A percentile compares a stretch with the other conserved stretches of the same genome.
These are phyloP conservation scores for Harpagus bidentatus DNA, from an alignment of 2,113 vertebrate species.

Conservation along the genomic window DNA sequence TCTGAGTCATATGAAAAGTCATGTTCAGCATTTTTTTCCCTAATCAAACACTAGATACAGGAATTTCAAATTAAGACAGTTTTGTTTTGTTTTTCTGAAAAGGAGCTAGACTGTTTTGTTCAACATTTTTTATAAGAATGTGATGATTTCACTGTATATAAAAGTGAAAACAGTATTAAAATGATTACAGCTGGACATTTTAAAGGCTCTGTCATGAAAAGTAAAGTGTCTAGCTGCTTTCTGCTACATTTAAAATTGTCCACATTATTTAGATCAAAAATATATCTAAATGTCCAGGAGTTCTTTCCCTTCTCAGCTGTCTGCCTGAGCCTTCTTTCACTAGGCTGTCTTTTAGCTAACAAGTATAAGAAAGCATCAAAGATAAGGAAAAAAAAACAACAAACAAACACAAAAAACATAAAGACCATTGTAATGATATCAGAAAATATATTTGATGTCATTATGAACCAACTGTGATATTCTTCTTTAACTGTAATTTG, in stretches of 20 bases:
- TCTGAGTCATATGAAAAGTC: not conserved
- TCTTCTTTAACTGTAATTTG: not conserved
- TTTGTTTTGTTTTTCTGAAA: not conserved
- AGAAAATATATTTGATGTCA: not conserved
- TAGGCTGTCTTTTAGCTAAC: not conserved
- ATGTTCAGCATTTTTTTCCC: not conserved
- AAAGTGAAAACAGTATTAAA: not conserved
- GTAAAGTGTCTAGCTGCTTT: not conserved
- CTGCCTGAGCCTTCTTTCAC: not conserved
- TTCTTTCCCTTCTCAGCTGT: not conserved
- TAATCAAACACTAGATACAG: not conserved
- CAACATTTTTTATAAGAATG: not conserved
- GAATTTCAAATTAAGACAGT: not conserved
- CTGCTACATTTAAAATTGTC: not conserved
- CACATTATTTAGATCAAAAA: not conserved
- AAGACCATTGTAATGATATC: not conserved
- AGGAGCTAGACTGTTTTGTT: not conserved
- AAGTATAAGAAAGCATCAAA: not conserved
- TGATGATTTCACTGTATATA: not conserved
- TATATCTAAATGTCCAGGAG: not conserved
- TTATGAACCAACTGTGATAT: not conserved
- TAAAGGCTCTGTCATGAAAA: not conserved
- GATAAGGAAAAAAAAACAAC: not conserved
- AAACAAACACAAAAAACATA: accelerated
- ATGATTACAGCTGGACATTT: not conserved